These are phyloP conservation scores for Lepidostoma basale DNA, from an alignment of 1,140 invertebrate genomes.

Conservation along the genomic window DNA sequence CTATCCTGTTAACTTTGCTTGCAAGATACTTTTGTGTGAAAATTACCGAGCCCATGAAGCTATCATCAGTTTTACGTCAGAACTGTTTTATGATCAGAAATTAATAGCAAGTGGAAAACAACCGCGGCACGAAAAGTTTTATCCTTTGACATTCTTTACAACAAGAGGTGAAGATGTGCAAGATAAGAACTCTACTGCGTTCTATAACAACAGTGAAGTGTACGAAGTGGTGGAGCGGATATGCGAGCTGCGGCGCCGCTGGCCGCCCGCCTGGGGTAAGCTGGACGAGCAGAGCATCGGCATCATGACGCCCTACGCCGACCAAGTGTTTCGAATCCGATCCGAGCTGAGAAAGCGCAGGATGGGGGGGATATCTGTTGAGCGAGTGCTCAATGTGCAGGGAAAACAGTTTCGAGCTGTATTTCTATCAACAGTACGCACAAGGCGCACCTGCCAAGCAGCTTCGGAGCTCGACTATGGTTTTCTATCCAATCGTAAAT, in stretches of 20 bases:
- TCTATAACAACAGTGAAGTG: slow-evolving; percentile 83
- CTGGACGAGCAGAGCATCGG: slow-evolving; percentile 78
- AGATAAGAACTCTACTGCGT: slow-evolving; percentile 83
- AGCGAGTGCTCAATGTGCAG: slow-evolving; percentile 87
- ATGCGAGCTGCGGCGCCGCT: slow-evolving; percentile 69
- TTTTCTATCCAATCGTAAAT: slow-evolving; percentile 83
- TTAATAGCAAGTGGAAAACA: slow-evolving; percentile 74
- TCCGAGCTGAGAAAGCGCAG: slow-evolving; percentile 77
- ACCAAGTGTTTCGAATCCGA: slow-evolving; percentile 80
- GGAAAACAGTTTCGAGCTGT: slow-evolving; percentile 89
- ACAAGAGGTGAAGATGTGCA: slow-evolving; percentile 78
- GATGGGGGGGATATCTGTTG: slow-evolving; percentile 80
- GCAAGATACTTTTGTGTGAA: slow-evolving; percentile 82
- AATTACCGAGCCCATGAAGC: slow-evolving; percentile 86
- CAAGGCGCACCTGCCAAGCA: slow-evolving; percentile 71
- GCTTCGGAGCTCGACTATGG: slow-evolving; percentile 76
- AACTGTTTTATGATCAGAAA: slow-evolving; percentile 82
- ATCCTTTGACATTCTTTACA: slow-evolving; percentile 84
- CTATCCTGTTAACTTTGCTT: slow-evolving; percentile 77
- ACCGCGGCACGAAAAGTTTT: slow-evolving; percentile 69
- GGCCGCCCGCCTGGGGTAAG: slow-evolving; percentile 78
- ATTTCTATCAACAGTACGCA: slow-evolving; percentile 84
- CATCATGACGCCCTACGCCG: slow-evolving; percentile 85
- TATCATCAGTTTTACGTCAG: slow-evolving; percentile 81
- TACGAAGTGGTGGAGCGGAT: slow-evolving; percentile 79